Conservation (phyloP, 2,113 vertebrate genomes). For the Columba livia region DNA sequence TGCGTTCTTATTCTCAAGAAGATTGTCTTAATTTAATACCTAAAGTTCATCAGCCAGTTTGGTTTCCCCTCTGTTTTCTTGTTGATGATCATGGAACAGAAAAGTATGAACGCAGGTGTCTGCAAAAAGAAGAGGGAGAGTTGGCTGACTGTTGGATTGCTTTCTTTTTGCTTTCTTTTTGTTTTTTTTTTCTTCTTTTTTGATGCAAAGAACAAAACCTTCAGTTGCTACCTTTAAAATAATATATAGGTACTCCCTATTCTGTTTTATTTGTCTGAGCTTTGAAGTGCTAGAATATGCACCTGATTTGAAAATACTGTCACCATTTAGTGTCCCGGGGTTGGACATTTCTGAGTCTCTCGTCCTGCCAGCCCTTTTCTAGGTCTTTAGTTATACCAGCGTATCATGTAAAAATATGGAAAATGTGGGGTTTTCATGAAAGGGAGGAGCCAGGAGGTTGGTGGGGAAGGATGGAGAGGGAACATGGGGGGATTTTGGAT, state of each 20-base stretch:
- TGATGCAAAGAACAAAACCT: neutral
- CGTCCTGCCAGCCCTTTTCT: neutral
- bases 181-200: neutral
- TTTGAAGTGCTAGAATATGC: neutral
- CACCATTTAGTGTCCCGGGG: neutral
- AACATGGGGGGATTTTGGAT: accelerated
- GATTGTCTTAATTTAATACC: neutral
- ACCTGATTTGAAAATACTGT: neutral
- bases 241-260: no score
- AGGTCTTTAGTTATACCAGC: neutral
- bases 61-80: neutral
- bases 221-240: neutral
- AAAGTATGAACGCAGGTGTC: neutral
- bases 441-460: no score
- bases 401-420: accelerated
- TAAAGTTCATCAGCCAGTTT: neutral
- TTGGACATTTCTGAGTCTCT: neutral
- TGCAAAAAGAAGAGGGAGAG: neutral
- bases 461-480: neutral
- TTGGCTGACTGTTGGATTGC: neutral
- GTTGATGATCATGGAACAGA: neutral
- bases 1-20: neutral
- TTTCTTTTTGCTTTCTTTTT: accelerated
- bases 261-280: neutral
- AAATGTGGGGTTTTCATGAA: accelerated